Evolutionary conservation across 2,888 invertebrate genomes (phyloP).

Genomic region (Ectemnius lituratus): DNA sequence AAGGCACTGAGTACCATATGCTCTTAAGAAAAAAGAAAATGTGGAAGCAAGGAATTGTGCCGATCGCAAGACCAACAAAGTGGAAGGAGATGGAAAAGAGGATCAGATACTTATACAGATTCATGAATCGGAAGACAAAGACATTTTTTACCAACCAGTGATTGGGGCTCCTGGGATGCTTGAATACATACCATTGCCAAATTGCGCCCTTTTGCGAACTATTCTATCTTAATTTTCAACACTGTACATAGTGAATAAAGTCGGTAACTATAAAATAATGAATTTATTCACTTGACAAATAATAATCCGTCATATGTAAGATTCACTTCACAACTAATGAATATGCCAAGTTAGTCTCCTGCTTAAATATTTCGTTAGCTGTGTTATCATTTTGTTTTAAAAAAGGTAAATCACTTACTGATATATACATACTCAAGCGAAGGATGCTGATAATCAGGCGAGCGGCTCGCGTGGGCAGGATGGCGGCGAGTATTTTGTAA

Average conservation of each 20-base stretch:
- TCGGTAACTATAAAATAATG: conserved; percentile 62
- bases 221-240: background rate
- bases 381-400: conserved; percentile 44
- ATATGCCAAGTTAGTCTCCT: conserved; percentile 60
- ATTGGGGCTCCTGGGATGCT: background rate
- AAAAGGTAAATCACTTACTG: conserved; percentile 54
- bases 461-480: conserved; percentile 35
- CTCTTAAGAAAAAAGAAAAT: conserved; percentile 86
- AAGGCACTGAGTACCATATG: conserved; percentile 91
- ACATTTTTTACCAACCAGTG: conserved; percentile 74
- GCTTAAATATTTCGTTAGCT: conserved; percentile 57
- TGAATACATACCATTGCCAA: background rate
- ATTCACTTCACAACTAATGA: conserved; percentile 63
- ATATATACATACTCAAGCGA: conserved; percentile 63
- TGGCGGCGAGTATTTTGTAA: conserved; percentile 42
- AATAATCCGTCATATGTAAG: conserved; percentile 65
- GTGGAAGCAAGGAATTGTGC: conserved; percentile 76
- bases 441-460: conserved; percentile 49
- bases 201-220: background rate
- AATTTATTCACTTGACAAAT: conserved; percentile 69
- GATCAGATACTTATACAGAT: conserved; percentile 86
- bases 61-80: conserved; percentile 85
- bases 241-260: conserved; percentile 4
- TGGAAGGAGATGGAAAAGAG: conserved; percentile 88
- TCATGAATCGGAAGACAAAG: conserved; percentile 89